Evolutionary conservation across 2,797 vertebrate species (phyloP).

Genomic region (Dendrocincla tyrannina): DNA sequence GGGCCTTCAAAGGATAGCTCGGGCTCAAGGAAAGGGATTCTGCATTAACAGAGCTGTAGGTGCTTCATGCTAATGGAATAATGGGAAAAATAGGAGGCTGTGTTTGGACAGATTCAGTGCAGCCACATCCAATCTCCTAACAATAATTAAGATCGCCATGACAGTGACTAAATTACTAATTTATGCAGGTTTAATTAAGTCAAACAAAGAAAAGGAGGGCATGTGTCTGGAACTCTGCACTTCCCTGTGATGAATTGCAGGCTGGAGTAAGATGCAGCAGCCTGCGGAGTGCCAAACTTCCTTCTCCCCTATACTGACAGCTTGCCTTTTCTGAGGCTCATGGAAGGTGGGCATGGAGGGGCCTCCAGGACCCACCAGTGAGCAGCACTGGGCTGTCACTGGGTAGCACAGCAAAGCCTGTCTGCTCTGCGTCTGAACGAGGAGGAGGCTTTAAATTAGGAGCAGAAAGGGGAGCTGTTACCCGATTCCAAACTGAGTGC

Average conservation of each 20-base stretch:
- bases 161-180: neutral
- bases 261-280: neutral
- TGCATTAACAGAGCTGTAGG: neutral
- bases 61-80: neutral
- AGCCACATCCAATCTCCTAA: neutral
- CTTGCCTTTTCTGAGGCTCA: neutral
- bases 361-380: neutral
- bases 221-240: neutral
- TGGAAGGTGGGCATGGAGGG: neutral
- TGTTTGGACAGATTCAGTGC: neutral
- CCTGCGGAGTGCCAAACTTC: neutral
- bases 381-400: neutral
- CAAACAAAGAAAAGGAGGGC: neutral
- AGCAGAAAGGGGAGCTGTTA: neutral
- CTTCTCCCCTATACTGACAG: neutral
- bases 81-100: neutral
- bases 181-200: neutral
- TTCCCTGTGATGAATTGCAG: neutral
- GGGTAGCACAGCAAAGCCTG: neutral
- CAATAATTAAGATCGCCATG: neutral
- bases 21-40: neutral
- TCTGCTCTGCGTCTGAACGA: neutral
- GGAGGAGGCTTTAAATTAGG: neutral
- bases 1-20: neutral
- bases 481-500: neutral